Conservation (phyloP, 2,113 vertebrate genomes). For the Leptocoma aspasia region DNA sequence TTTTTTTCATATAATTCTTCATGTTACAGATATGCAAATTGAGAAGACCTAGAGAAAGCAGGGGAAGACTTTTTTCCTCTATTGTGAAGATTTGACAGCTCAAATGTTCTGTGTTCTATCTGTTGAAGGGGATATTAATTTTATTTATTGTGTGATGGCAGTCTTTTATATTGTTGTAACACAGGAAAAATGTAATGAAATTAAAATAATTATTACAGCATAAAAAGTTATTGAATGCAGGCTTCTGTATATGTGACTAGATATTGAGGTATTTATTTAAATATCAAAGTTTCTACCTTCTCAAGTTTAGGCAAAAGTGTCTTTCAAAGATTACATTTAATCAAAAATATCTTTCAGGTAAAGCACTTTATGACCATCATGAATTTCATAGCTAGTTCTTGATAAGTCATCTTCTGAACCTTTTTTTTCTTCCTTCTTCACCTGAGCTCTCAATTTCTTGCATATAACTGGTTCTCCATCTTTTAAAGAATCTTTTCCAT, state of each 20-base stretch:
- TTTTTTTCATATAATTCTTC: neutral
- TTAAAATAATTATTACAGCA: neutral
- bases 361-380: neutral
- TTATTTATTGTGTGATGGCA: neutral
- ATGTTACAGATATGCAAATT: slow-evolving; percentile 28
- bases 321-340: neutral
- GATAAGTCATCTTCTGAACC: neutral
- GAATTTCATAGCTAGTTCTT: neutral
- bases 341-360: neutral
- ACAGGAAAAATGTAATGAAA: neutral
- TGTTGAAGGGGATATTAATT: neutral
- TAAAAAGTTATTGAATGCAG: neutral
- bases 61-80: neutral
- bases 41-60: slow-evolving; percentile 7
- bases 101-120: neutral
- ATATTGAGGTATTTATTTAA: neutral
- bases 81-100: neutral
- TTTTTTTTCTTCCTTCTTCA: neutral
- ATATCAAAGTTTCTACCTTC: neutral
- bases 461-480: neutral
- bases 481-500: neutral
- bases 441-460: neutral
- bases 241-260: neutral
- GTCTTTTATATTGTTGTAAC: neutral
- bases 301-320: neutral